Base-by-base conservation (phyloP, 1,140 invertebrate species). In the Zaprionus vittiger region DNA sequence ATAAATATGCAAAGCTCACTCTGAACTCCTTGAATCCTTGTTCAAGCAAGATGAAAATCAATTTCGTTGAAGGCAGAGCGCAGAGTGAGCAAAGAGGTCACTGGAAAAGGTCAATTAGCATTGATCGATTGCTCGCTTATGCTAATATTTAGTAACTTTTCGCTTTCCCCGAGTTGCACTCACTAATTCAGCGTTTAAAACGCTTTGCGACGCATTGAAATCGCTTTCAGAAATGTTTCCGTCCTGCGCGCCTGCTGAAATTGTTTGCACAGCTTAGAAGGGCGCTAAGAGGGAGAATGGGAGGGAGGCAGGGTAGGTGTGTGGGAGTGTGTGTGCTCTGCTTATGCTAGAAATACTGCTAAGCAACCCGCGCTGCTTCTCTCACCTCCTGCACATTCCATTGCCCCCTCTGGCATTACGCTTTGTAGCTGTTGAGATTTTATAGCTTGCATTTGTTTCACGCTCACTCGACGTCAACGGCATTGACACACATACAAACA, bases 381-480 rank as follows among this genome's bases (percentile, higher is more conserved):
- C 26, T 22, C 37, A 6, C 15, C 22, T 15, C 12, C 52, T 37
- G 44, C 34, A 20, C 60, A 44, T 55, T 65, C 37, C 61, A 59
- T 55, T 60, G 37, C 62, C 60, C 75, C 81, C 69, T 52, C 63
- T 67, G 70, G 83, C 77, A 87, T 59, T 73, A 70, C 77, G 70
- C 80, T 87, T 86, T 83, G 84, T 81, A 76, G 77, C 77, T 81
- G 77, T 81, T 83, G 84, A 87, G 83, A 87, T 87, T 87, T 87
- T 87, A 89, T 87, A 89, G 83, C 83, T 84, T 75, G 83, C 83
- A 87, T 87, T 87, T 87, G 83, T 87, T 87, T 87, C 84, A 87
- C 83, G 84, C 84, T 87, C 81, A 83, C 83, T 87, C 81, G 85
- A 83, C 84, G 84, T 80, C 83, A 66, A 80, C 81, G 83, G 83